Conservation (phyloP, 2,113 vertebrate species). For the Glaucidium brasilianum region DNA sequence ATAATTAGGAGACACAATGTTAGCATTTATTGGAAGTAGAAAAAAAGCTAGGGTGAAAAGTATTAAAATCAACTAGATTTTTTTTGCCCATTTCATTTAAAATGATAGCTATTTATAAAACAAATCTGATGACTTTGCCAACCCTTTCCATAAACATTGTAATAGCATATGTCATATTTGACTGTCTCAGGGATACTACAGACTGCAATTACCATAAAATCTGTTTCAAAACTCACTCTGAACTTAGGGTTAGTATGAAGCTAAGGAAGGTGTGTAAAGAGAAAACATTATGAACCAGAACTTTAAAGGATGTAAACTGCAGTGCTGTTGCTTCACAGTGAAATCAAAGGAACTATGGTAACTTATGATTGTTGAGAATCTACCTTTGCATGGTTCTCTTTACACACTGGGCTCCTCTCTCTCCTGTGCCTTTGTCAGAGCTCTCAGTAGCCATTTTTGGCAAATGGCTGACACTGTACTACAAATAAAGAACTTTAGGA, state of each 20-base stretch:
- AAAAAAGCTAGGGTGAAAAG: conserved; percentile 49
- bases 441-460: not conserved
- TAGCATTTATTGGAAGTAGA: conserved; percentile 44
- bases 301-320: not conserved
- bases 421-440: not conserved
- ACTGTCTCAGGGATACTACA: conserved; percentile 1
- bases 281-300: not conserved
- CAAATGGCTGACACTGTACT: not conserved
- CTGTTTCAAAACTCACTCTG: not conserved
- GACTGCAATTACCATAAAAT: not conserved
- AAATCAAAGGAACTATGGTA: not conserved
- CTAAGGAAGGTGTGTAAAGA: not conserved
- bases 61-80: conserved; percentile 68
- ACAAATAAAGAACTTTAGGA: not conserved
- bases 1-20: conserved; percentile 70
- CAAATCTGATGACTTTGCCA: conserved; percentile 63
- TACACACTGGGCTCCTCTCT: not conserved
- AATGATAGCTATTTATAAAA: conserved; percentile 68
- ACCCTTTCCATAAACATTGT: conserved; percentile 56
- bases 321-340: not conserved
- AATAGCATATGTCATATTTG: conserved; percentile 34
- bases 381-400: not conserved
- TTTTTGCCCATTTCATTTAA: conserved; percentile 45
- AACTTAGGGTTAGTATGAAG: not conserved
- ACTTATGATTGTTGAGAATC: not conserved